Evolutionary conservation across 2,888 invertebrate genomes (phyloP).

Genomic region (Rapana venosa): DNA sequence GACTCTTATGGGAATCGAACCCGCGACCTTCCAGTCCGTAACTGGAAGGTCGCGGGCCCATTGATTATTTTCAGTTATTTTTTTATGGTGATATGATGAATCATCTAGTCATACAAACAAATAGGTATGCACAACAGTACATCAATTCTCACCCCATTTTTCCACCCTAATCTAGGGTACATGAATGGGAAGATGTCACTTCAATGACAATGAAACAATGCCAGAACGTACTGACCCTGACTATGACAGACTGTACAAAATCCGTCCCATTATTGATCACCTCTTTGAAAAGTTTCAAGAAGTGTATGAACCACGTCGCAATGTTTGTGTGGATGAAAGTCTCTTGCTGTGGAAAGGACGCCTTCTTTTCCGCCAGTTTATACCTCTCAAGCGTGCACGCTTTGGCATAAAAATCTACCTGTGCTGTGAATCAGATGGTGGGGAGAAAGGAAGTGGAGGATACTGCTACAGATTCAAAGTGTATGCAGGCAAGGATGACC

Average conservation of each 20-base stretch:
- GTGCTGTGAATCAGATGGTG: conserved; percentile 38
- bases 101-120: conserved; percentile 36
- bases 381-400: conserved; percentile 37
- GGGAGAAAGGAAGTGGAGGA: conserved; percentile 38
- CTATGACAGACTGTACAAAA: conserved; percentile 51
- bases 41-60: too few relatives aligned
- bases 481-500: conserved; percentile 36
- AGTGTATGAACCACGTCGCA: conserved; percentile 32
- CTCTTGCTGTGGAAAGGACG: conserved; percentile 42
- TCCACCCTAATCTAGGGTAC: conserved; percentile 5
- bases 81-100: conserved; percentile 34
- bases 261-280: conserved; percentile 49
- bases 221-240: conserved; percentile 34
- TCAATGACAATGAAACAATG: conserved; percentile 50
- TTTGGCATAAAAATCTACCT: conserved; percentile 39
- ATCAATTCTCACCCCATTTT: conserved; percentile 4
- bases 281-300: conserved; percentile 44
- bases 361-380: conserved; percentile 37
- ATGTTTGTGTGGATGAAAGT: conserved; percentile 37
- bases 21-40: too few relatives aligned
- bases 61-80: too few relatives aligned
- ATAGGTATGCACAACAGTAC: conserved; percentile 30
- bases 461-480: conserved; percentile 38
- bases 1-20: too few relatives aligned
- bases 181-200: conserved; percentile 45